phyloP scores from a whole-genome alignment of 2,797 vertebrate genomes.

The Lepidocolaptes lacrymiger region DNA sequence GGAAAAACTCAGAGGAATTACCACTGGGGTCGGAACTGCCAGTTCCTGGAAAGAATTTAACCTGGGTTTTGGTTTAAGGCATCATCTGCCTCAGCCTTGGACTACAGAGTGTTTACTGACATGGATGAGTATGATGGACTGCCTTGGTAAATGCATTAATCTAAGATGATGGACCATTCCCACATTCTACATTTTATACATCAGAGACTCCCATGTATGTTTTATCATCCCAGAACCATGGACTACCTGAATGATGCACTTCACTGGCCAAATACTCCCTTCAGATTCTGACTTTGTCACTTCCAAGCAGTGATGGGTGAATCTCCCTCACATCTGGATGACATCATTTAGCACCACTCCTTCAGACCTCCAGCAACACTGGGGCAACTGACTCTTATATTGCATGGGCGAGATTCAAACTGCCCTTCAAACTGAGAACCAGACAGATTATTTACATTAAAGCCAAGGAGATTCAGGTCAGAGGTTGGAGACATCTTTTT shows the following conservation, averaged over 20 bases:
- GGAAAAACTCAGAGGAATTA: neutral
- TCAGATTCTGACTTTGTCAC: neutral
- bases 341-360: neutral
- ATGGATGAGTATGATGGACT: fast-evolving
- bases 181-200: neutral
- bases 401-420: neutral
- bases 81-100: neutral
- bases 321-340: neutral
- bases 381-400: neutral
- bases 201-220: neutral
- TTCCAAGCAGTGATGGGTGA: neutral
- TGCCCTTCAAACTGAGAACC: neutral
- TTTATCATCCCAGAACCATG: neutral
- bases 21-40: neutral
- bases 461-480: neutral
- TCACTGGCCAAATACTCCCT: neutral
- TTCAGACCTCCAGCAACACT: neutral
- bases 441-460: neutral
- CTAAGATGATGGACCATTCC: neutral
- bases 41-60: neutral
- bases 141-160: neutral
- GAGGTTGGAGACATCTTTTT: neutral
- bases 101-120: neutral
- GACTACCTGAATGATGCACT: fast-evolving
- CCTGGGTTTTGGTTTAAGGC: neutral